Evolutionary conservation across 2,797 vertebrate genomes (phyloP), one percentile per base, ranked within the genome.

Genomic region (Sebastes matsubarae): DNA sequence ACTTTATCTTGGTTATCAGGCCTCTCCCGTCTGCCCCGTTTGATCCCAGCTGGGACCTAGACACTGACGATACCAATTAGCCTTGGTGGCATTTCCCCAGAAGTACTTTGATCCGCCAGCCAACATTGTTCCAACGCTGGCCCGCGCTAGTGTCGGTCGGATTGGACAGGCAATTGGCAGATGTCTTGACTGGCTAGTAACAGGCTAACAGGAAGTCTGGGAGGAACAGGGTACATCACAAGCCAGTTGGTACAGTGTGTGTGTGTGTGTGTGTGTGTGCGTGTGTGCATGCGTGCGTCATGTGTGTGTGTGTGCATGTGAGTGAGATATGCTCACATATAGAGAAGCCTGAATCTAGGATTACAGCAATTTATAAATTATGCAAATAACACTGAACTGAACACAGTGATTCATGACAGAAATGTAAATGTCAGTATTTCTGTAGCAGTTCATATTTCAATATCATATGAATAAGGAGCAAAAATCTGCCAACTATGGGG

Each of bases 21-120:
- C 63, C 63, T 68, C 78, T 78, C 68, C 69, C 61, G 16, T 84
- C 79, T 79, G 72, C 60, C 70, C 74, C 14, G 5, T 87, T 81
- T 85, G 80, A 89, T 88, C 87, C 84, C 91, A 91, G 92, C 89
- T 91, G 88, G 83, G 88, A 88, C 82, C 67, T 7, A 74, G 80
- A 87, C 87, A 57, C 87, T 87, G 90, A 89, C 82, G 73, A 85
- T 83, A 90, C 88, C 85, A 88, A 89, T 92, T 90, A 93, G 89
- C 79, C 75, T 70, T 22, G 60, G 88, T 86, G 88, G 86, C 87
- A 32, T 79, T 84, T 77, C 64, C 77, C 79, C 86, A 80, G 55
- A 75, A 83, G 70, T 8, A 46, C 88, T 91, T 89, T 93, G 86
- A 91, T 91, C 82, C 68, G 2, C 24, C 46, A 67, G 88, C 88